Evolutionary conservation across 92 coral and sea anemone species (phyloP), one percentile per base, ranked within the genome.

Genomic region (Siderastrea siderea): DNA sequence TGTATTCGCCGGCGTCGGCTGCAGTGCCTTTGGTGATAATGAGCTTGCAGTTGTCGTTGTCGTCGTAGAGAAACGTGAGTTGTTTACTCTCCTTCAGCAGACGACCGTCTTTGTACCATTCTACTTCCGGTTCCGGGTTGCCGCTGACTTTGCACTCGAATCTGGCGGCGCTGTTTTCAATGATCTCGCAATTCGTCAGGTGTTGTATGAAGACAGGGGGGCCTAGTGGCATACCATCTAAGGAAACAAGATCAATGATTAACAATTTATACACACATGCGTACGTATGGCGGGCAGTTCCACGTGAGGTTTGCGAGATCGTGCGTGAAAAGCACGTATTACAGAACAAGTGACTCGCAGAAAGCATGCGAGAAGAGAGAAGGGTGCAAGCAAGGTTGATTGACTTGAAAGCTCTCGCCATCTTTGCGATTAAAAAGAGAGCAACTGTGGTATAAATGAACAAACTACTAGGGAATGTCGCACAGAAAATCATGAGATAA

Each of bases 141-240:
- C 98, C 95, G 65, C 94, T 92, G 77, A 98, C 96, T 84, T 95
- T 92, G 85, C 99, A 96, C 75, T 94, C 98, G 61, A 98, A 98
- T 84, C 99, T 90, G 83, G 99, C 99, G 75, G 99, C 99, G 72
- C 93, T 96, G 85, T 98, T 96, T 74, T 96, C 99, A 15, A 92
- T 94, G 77, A 96, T 89, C 90, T 96, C 94, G 89, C 99, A 95
- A 90, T 98, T 92, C 90, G 90, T 93, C 94, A 98, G 86, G 74
- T 89, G 88, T 88, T 90, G 92, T 74, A 85, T 86, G 92, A 98
- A 94, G 82, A 91, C 92, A 63, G 99, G 99, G 75, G 98, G 98
- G 91, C 99, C 97, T 92, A 91, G 87, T 68, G 99, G 98, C 92
- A 96, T 87, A 55, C 92, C 98, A 88, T 95, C 98, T 95, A 93